Evolutionary conservation across 92 coral and sea anemone species (phyloP), one percentile per base, ranked within the genome.

Genomic region (Metridium senile): DNA sequence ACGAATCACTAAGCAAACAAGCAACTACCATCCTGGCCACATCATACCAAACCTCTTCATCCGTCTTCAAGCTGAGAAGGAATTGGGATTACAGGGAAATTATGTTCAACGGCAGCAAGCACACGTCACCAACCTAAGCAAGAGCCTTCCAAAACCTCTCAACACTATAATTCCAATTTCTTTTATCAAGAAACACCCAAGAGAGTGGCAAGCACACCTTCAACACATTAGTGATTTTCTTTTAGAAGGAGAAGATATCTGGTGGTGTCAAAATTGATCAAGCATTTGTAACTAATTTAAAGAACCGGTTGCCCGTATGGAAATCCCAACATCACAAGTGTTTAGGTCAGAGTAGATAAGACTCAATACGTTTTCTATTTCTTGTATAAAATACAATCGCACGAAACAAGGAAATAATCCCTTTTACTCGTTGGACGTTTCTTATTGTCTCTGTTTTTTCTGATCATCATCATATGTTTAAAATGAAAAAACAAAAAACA

Each of bases 11-110:
- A 77, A 70, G 17, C 77, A 65, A 9, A 84, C 88, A 11, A 84
- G 84, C 71, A 84, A 84, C 84, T 84, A 84, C 78, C 78, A 74
- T 25, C 35, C 73, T 61, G 75, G 74, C 29, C 88, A 84, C 62
- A 74, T 84, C 29, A 84, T 83, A 22, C 87, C 87, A n/a, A 84
- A 84, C 58, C 26, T 84, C 39, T 59, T 78, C 39, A 72, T 78
- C 58, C 84, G 84, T 26, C 28, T 84, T 26, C 88, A 77, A 31
- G 88, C 84, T 61, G 83, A 84, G 57, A 83, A 84, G 35, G 88
- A 84, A 73, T 62, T 84, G 84, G 75, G 75, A 59, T 62, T 76
- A 25, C 62, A 70, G 13, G 53, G 62, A 29, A 80, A 84, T 49
- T 84, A 78, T 64, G 63, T 83, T 25, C 62, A 64, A 27, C 75